Percentiles rank a stretch among this genome's conserved stretches.
Conservation (phyloP, 1,140 invertebrate genomes). For the Monomorium pharaonis region DNA sequence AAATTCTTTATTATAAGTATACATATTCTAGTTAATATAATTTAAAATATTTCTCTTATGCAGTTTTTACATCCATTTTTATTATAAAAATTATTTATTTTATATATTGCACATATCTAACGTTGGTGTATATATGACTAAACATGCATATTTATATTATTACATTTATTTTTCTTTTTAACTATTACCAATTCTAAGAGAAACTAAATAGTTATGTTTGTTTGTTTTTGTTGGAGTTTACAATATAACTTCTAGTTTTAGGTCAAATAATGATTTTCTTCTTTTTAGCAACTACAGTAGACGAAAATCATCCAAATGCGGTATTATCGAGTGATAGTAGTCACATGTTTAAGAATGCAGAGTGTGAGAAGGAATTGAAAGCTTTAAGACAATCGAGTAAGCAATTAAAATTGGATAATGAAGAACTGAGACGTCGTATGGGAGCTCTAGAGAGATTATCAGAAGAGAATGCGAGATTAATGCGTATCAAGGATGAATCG, state of each 20-base stretch:
- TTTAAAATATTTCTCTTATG: background rate
- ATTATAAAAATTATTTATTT: slow-evolving; percentile 14
- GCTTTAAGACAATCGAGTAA: slow-evolving; percentile 84
- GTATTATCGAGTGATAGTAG: slow-evolving; percentile 63
- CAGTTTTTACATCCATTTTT: background rate
- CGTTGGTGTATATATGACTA: background rate
- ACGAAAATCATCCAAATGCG: slow-evolving; percentile 47
- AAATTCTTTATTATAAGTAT: background rate
- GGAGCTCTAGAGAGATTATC: slow-evolving; percentile 87
- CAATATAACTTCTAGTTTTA: background rate
- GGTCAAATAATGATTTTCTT: slow-evolving; percentile 33
- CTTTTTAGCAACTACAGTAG: slow-evolving; percentile 72
- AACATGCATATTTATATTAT: background rate
- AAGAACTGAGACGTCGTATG: slow-evolving; percentile 87
- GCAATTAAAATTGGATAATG: slow-evolving; percentile 88
- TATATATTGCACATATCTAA: slow-evolving; percentile 17
- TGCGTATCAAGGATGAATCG: slow-evolving; percentile 88
- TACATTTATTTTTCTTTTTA: background rate
- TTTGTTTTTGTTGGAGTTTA: slow-evolving; percentile 25
- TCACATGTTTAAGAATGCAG: slow-evolving; percentile 69
- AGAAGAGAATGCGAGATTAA: slow-evolving; percentile 87
- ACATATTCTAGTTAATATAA: background rate
- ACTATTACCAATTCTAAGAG: slow-evolving; percentile 15
- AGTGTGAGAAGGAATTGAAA: slow-evolving; percentile 84
- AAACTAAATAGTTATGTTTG: slow-evolving; percentile 32